Evolutionary conservation across 1,140 invertebrate species (phyloP).

Genomic region (Trichoplusia ni): DNA sequence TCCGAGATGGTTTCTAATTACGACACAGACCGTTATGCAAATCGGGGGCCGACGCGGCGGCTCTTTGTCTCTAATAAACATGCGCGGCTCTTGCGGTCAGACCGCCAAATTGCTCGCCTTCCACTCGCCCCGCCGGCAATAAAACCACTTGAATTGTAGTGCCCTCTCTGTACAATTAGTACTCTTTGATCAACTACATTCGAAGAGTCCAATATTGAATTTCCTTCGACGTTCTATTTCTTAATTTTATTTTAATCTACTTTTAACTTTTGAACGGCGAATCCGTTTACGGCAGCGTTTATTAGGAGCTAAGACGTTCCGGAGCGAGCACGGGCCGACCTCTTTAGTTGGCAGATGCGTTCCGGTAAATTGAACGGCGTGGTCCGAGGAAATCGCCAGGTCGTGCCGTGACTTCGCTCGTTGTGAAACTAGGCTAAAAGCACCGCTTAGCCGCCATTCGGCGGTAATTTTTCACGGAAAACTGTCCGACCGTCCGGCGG

Average conservation of each 20-base stretch:
- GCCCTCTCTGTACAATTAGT: slow-evolving; percentile 62
- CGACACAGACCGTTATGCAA: slow-evolving; percentile 77
- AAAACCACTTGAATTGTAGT: slow-evolving; percentile 63
- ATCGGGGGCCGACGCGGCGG: slow-evolving; percentile 61
- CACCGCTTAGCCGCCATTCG: slow-evolving; percentile 53
- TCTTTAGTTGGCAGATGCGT: slow-evolving; percentile 64
- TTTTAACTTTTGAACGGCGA: slow-evolving; percentile 30
- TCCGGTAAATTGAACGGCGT: slow-evolving; percentile 61
- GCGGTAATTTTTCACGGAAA: slow-evolving; percentile 63
- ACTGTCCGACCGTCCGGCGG: slow-evolving; percentile 43
- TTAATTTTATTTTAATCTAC: slow-evolving; percentile 31
- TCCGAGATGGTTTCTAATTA: slow-evolving; percentile 79
- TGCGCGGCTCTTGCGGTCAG: slow-evolving; percentile 70
- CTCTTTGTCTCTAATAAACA: slow-evolving; percentile 77
- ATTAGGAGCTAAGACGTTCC: slow-evolving; percentile 42
- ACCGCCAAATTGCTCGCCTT: slow-evolving; percentile 68
- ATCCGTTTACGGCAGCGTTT: slow-evolving; percentile 43
- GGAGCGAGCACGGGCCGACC: slow-evolving; percentile 41
- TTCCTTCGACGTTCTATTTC: slow-evolving; percentile 16
- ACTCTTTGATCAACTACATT: slow-evolving; percentile 53
- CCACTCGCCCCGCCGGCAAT: slow-evolving; percentile 57
- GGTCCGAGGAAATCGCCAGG: slow-evolving; percentile 58
- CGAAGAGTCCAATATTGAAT: slow-evolving; percentile 9
- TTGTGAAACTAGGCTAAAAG: slow-evolving; percentile 53
- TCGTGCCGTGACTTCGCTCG: slow-evolving; percentile 59